These are phyloP conservation scores for Phataginus tricuspis DNA, from an alignment of 2,797 vertebrate genomes.

Conservation along the genomic window DNA sequence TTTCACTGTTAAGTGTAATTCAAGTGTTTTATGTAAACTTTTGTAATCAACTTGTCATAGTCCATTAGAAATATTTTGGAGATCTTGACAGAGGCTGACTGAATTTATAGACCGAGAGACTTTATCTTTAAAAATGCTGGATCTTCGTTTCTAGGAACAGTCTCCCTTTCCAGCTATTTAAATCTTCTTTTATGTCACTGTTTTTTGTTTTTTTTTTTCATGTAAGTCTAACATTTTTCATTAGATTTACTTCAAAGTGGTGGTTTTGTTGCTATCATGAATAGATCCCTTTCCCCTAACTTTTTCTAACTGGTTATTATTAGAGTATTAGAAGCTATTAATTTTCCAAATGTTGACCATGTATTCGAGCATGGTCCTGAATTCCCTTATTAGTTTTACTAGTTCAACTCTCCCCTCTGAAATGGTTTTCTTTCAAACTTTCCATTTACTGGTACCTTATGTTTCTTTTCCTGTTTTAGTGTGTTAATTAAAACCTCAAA, in stretches of 20 bases:
- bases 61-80: constrained; percentile 2
- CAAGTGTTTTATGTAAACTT: not conserved
- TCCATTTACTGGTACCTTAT: not conserved
- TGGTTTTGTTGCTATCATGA: not conserved
- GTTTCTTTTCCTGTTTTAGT: not conserved
- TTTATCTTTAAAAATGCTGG: not conserved
- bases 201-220: not conserved
- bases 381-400: constrained; percentile 3
- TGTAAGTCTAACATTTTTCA: not conserved
- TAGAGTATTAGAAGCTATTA: not conserved
- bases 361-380: not conserved
- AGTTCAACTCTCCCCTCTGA: not conserved
- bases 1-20: not conserved
- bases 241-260: not conserved
- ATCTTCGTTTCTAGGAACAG: not conserved
- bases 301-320: not conserved
- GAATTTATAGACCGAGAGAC: not conserved
- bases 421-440: not conserved
- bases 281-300: not conserved
- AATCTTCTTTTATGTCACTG: not conserved
- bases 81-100: not conserved
- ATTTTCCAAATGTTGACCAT: not conserved
- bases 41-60: not conserved
- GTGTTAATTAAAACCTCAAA: not conserved
- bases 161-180: not conserved